Conservation (phyloP, 2,888 invertebrate genomes). For the Pachycephus smyrnensis region DNA sequence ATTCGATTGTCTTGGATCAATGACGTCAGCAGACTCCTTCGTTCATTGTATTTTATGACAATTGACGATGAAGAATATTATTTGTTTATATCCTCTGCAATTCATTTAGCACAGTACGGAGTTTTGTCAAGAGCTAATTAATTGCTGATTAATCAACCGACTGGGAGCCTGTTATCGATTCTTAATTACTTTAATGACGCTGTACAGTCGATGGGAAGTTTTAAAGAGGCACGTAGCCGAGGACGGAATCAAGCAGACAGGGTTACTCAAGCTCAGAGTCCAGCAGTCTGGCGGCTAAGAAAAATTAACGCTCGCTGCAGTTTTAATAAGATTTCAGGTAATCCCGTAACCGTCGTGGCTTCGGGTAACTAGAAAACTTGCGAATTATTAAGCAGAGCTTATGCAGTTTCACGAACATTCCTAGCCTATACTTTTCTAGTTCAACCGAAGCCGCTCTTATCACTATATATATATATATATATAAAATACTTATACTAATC, state of each 20-base stretch:
- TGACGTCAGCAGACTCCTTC: background rate
- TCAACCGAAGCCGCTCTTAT: background rate
- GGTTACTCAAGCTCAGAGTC: background rate
- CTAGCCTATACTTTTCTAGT: constrained; percentile 10
- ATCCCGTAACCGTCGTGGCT: constrained; percentile 20
- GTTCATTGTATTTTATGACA: background rate
- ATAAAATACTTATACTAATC: no score
- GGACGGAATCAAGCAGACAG: background rate
- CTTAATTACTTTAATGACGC: background rate
- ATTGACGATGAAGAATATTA: background rate
- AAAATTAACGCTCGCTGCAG: constrained; percentile 11
- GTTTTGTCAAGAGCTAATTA: background rate
- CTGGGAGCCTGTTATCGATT: background rate
- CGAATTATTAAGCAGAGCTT: constrained; percentile 23
- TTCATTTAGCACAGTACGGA: background rate
- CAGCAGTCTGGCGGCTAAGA: background rate
- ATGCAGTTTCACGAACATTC: background rate
- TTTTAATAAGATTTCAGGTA: constrained; percentile 34
- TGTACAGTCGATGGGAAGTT: background rate
- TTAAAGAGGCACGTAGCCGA: background rate
- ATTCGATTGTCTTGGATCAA: background rate
- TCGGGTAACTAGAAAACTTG: constrained; percentile 29
- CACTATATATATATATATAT: background rate
- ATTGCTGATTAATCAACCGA: background rate
- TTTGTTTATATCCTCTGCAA: background rate